A percentile compares a stretch with the other conserved stretches of the same genome.
Conservation (phyloP, 2,797 vertebrate genomes). For the Chromobotia macracanthus region DNA sequence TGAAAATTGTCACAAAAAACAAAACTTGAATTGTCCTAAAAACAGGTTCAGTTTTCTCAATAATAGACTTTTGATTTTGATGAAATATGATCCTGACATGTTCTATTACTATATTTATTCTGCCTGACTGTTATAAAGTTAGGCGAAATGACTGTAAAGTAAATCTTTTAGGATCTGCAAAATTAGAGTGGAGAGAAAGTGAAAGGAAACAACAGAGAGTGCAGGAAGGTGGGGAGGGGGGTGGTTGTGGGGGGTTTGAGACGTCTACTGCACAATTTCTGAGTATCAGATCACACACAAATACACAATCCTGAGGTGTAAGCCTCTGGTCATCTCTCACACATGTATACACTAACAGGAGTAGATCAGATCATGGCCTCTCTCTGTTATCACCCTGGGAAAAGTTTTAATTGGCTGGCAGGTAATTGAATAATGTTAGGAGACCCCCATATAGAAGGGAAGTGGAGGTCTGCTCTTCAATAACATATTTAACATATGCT, state of each 20-base stretch:
- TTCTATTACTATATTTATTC: no score
- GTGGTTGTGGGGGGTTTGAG: no score
- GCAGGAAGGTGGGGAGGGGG: neutral
- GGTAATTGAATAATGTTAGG: conserved; percentile 51
- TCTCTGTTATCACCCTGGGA: conserved; percentile 55
- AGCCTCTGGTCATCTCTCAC: neutral
- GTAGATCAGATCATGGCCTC: conserved; percentile 41
- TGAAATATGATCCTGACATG: no score
- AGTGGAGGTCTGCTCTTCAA: conserved; percentile 36
- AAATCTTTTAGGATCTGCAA: neutral
- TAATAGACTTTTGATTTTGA: neutral
- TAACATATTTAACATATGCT: conserved; percentile 37
- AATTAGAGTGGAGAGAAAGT: neutral
- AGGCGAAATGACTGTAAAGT: no score
- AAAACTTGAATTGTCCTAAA: no score
- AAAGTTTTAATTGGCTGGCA: conserved; percentile 57
- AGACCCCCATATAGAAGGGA: conserved; percentile 44
- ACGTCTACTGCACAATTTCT: neutral
- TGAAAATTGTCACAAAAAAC: no score
- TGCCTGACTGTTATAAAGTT: no score
- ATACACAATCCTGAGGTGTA: neutral
- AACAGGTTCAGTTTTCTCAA: neutral
- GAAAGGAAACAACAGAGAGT: neutral
- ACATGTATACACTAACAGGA: neutral
- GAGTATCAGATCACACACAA: conserved; percentile 19